A percentile compares a stretch with the other conserved stretches of the same genome.
Conservation (phyloP, 2,797 vertebrate genomes). For the Synanceia verrucosa region DNA sequence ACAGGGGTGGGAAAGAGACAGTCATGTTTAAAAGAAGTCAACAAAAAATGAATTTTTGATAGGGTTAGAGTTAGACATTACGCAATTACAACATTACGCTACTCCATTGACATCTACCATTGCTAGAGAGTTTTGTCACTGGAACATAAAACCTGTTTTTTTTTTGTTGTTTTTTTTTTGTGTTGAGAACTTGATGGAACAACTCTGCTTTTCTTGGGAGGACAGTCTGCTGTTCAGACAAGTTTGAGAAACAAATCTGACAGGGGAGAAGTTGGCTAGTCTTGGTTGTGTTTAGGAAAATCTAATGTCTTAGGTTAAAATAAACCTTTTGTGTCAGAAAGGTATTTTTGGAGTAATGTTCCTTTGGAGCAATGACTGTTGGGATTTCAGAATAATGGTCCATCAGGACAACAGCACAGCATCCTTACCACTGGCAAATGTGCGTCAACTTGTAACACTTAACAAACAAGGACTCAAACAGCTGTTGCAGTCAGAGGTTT, state of each 20-base stretch:
- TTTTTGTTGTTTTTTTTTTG: background rate
- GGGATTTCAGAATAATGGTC: background rate
- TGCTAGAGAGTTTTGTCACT: background rate
- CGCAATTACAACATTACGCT: background rate
- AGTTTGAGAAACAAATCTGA: background rate
- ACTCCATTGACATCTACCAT: background rate
- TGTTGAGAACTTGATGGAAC: background rate
- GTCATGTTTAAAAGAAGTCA: too few species aligned
- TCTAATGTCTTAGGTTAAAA: background rate
- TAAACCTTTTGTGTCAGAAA: background rate
- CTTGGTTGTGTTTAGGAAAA: background rate
- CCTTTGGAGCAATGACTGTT: background rate
- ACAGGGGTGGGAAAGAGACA: background rate
- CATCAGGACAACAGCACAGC: background rate
- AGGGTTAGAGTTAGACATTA: too few species aligned
- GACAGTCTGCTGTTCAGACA: background rate
- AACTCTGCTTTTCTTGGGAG: background rate
- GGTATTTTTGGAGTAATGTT: background rate
- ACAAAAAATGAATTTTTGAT: too few species aligned
- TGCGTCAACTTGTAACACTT: background rate
- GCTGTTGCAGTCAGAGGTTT: background rate
- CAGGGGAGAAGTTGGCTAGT: background rate
- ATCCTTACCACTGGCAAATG: background rate
- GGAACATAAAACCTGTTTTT: background rate
- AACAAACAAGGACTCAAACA: background rate